A percentile compares a stretch with the other conserved stretches of the same genome.
Evolutionary conservation across 2,888 invertebrate genomes (phyloP).

Genomic region (Dendrolimus houi): DNA sequence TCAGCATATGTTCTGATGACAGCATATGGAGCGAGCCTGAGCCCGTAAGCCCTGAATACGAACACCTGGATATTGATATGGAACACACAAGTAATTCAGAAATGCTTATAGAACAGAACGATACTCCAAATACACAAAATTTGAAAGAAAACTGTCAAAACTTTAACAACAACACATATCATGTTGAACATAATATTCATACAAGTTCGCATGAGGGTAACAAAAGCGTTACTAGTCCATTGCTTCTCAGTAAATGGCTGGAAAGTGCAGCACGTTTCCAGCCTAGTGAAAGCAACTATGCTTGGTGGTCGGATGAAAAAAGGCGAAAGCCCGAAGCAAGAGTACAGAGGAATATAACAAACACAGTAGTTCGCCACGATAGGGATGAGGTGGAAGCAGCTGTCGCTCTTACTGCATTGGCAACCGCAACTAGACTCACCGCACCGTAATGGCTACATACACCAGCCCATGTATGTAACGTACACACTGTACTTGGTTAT

Average conservation of each 20-base stretch:
- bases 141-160: slow-evolving; percentile 46
- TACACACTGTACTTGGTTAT: too few species aligned
- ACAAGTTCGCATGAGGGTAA: slow-evolving; percentile 24
- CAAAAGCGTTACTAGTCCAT: slow-evolving; percentile 65
- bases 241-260: slow-evolving; percentile 84
- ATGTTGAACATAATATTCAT: slow-evolving; percentile 20
- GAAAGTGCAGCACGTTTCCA: slow-evolving; percentile 85
- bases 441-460: slow-evolving; percentile 23
- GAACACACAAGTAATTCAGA: slow-evolving; percentile 44
- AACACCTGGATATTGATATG: slow-evolving; percentile 35
- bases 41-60: slow-evolving; percentile 35
- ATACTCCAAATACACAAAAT: slow-evolving; percentile 35
- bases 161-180: slow-evolving; percentile 55
- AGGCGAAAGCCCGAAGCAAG: slow-evolving; percentile 43
- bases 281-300: slow-evolving; percentile 82
- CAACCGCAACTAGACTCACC: slow-evolving; percentile 54
- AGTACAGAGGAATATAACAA: slow-evolving; percentile 35
- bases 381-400: slow-evolving; percentile 86
- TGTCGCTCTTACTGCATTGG: slow-evolving; percentile 82
- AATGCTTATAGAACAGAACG: slow-evolving; percentile 32
- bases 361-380: slow-evolving; percentile 66
- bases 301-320: slow-evolving; percentile 76
- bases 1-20: slow-evolving; percentile 86
- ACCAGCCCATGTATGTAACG: too few species aligned
- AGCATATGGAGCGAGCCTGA: slow-evolving; percentile 87